Base-by-base conservation (phyloP, 1,140 invertebrate species). In the Daktulosphaira vitifoliae region DNA sequence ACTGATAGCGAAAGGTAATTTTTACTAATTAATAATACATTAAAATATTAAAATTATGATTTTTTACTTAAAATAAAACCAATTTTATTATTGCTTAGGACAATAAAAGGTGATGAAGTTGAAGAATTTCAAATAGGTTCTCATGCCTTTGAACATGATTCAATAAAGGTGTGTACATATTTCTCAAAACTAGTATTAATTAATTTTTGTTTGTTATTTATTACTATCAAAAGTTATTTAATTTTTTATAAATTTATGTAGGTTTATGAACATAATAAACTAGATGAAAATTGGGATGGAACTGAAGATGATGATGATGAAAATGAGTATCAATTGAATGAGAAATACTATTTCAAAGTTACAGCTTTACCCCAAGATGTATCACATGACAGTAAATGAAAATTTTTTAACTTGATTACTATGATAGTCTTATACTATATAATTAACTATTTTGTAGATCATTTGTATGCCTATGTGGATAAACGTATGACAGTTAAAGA, bases 1-100 rank as follows among this genome's bases (percentile, higher is more conserved):
- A 88, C 85, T 66, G 86, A 88, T 70, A 86, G 85, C 68, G 86
- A 89, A 62, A 73, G 78, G 73, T 75, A 69, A 70, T 18, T 3
- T 7, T 44, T 44, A 44, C 13, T 37, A 67, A n/a, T 13, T 69
- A 11, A 65, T n/a, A n/a, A n/a, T n/a, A n/a, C n/a, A n/a, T n/a
- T n/a, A n/a, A n/a, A n/a, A n/a, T n/a, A n/a, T n/a, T n/a, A n/a
- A n/a, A n/a, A n/a, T n/a, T n/a, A n/a, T n/a, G n/a, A n/a, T n/a
- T n/a, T n/a, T n/a, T n/a, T n/a, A n/a, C n/a, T n/a, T n/a, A n/a
- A n/a, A n/a, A n/a, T n/a, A 26, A 29, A 65, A 8, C 7, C 13
- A 37, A 18, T 18, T 50, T 44, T 42, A 59, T 15, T 50, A 25
- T 25, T 52, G 15, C 5, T 67, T 15, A 78, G 82, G 68, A 86